These are phyloP conservation scores for Argyresthia goedartella DNA, from an alignment of 2,888 invertebrate genomes.

Conservation along the genomic window DNA sequence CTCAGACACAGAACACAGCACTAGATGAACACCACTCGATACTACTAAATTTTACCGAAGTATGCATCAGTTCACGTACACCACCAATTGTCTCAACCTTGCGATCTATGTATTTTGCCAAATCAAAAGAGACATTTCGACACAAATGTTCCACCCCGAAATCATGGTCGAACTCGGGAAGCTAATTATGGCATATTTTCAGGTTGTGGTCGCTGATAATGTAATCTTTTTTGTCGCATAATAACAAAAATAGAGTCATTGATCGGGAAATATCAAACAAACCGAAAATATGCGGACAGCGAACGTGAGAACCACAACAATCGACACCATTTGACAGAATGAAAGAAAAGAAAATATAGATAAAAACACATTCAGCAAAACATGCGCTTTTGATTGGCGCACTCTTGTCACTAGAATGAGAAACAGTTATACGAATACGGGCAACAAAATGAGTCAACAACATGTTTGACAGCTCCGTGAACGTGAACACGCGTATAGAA, in stretches of 20 bases:
- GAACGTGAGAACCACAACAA: slow-evolving; percentile 19
- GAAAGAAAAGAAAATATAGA: slow-evolving; percentile 11
- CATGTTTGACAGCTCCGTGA: too few relatives aligned
- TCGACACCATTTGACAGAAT: slow-evolving; percentile 36
- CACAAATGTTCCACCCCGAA: slow-evolving; percentile 15
- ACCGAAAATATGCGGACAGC: slow-evolving; percentile 22
- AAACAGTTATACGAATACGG: not conserved
- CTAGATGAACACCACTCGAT: slow-evolving; percentile 13
- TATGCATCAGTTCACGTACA: slow-evolving; percentile 41
- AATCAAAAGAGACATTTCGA: slow-evolving; percentile 26
- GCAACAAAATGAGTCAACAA: too few relatives aligned
- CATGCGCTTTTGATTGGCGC: not conserved
- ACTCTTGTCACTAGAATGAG: not conserved
- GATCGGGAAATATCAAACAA: slow-evolving; percentile 31
- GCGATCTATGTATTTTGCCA: slow-evolving; percentile 32
- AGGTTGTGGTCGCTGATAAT: slow-evolving; percentile 8
- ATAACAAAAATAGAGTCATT: slow-evolving; percentile 61
- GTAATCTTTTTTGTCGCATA: slow-evolving; percentile 20
- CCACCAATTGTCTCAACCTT: slow-evolving; percentile 31
- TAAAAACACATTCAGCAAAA: not conserved
- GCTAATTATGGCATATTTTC: not conserved
- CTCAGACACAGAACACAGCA: slow-evolving; percentile 6
- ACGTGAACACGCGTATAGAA: too few relatives aligned
- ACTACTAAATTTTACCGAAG: slow-evolving; percentile 21
- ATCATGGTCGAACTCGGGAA: slow-evolving; percentile 9